Evolutionary conservation across 2,888 invertebrate genomes (phyloP).

Genomic region (Arge pagana): DNA sequence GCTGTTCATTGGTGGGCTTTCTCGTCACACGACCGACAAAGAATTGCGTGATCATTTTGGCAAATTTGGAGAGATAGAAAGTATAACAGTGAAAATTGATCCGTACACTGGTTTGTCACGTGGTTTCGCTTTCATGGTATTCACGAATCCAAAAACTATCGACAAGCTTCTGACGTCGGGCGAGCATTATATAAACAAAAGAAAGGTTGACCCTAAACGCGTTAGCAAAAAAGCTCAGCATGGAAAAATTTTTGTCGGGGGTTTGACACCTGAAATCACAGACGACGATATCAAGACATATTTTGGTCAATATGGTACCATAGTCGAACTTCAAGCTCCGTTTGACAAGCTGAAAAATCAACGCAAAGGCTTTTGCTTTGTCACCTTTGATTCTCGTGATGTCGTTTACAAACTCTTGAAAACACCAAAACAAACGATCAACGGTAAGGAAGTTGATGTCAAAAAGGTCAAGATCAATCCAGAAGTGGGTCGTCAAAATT

Average conservation of each 20-base stretch:
- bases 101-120: constrained; percentile 66
- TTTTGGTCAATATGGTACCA: constrained; percentile 66
- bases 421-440: constrained; percentile 64
- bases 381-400: constrained; percentile 68
- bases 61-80: constrained; percentile 67
- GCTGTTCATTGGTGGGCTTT: constrained; percentile 69
- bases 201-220: constrained; percentile 69
- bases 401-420: constrained; percentile 65
- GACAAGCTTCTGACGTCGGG: constrained; percentile 61
- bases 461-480: constrained; percentile 65
- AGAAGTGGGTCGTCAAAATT: constrained; percentile 54
- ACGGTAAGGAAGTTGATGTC: constrained; percentile 64
- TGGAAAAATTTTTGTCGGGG: constrained; percentile 70
- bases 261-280: constrained; percentile 65
- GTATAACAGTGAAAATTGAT: constrained; percentile 68
- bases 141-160: constrained; percentile 63
- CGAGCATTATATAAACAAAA: constrained; percentile 66
- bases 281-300: constrained; percentile 66
- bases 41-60: constrained; percentile 68
- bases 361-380: constrained; percentile 68
- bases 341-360: constrained; percentile 69
- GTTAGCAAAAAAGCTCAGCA: constrained; percentile 67
- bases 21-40: constrained; percentile 65
- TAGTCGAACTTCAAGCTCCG: constrained; percentile 68
- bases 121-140: constrained; percentile 71